Evolutionary conservation across 2,888 invertebrate species (phyloP).

Genomic region (Nomada hirtipes): DNA sequence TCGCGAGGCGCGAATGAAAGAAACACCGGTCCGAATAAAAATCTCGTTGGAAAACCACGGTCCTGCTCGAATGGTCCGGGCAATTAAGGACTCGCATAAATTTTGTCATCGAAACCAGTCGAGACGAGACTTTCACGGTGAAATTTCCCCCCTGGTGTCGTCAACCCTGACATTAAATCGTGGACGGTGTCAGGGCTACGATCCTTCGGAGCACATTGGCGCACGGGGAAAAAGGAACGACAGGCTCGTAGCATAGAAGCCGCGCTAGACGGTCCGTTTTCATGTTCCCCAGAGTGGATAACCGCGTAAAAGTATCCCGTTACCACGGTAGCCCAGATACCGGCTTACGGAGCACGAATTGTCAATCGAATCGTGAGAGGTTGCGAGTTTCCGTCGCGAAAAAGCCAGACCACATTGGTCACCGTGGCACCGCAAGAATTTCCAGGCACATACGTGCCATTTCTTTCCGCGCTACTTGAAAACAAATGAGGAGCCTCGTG

Average conservation of each 20-base stretch:
- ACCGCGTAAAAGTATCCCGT: conserved; percentile 80
- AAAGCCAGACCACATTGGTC: conserved; percentile 17
- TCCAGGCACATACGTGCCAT: conserved; percentile 17
- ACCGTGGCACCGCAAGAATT: conserved; percentile 38
- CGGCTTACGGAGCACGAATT: conserved; percentile 81
- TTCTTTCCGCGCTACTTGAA: neutral
- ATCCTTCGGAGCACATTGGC: conserved; percentile 9
- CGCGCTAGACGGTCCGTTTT: conserved; percentile 59
- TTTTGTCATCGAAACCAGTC: conserved; percentile 14
- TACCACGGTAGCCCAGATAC: conserved; percentile 81
- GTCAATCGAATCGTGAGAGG: conserved; percentile 75
- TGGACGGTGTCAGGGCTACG: conserved; percentile 57
- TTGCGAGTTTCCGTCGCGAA: conserved; percentile 49
- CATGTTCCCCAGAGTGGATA: conserved; percentile 67
- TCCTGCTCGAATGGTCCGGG: neutral
- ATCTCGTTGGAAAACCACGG: neutral
- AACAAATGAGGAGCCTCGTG: too few relatives aligned
- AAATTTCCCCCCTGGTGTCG: conserved; percentile 44
- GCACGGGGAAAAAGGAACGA: conserved; percentile 24
- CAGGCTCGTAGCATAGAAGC: conserved; percentile 10
- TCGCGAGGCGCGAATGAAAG: neutral
- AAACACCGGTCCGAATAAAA: neutral
- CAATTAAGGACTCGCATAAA: conserved; percentile 2
- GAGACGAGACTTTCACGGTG: conserved; percentile 35
- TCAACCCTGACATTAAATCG: conserved; percentile 67